Percentiles rank a stretch among this genome's conserved stretches.
Evolutionary conservation across 2,888 invertebrate species (phyloP).

Genomic region (Watsonalla cultraria): DNA sequence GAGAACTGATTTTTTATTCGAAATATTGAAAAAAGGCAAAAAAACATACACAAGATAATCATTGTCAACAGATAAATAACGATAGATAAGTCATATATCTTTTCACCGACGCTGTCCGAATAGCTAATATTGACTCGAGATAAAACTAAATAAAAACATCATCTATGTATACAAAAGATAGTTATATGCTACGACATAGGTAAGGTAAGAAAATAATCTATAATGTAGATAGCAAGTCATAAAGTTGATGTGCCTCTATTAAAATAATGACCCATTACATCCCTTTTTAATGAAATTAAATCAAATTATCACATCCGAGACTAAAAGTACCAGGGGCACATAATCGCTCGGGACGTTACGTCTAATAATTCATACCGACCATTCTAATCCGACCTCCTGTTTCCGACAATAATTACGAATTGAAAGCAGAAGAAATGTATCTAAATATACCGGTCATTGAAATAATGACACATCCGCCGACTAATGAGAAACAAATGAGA

Average conservation of each 20-base stretch:
- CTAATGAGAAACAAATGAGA: slow-evolving; percentile 75
- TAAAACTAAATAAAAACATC: slow-evolving; percentile 37
- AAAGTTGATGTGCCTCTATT: not conserved
- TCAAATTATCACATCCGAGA: slow-evolving; percentile 42
- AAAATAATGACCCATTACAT: slow-evolving; percentile 32
- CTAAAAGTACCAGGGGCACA: slow-evolving; percentile 35
- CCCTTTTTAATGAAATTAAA: slow-evolving; percentile 35
- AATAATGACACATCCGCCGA: slow-evolving; percentile 68
- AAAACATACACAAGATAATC: not conserved
- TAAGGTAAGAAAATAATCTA: not conserved
- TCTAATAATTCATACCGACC: slow-evolving; percentile 46
- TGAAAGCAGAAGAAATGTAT: slow-evolving; percentile 34
- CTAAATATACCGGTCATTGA: slow-evolving; percentile 57
- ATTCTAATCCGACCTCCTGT: slow-evolving; percentile 23
- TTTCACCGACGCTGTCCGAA: slow-evolving; percentile 22
- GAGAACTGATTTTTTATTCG: too few species aligned
- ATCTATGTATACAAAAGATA: slow-evolving; percentile 42
- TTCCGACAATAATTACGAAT: slow-evolving; percentile 18
- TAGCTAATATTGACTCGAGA: slow-evolving; percentile 43
- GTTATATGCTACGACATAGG: slow-evolving; percentile 8
- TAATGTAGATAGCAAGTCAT: not conserved
- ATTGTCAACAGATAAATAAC: not conserved
- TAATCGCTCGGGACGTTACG: slow-evolving; percentile 39
- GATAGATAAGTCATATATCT: slow-evolving; percentile 24
- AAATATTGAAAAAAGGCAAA: not conserved